Conservation (phyloP, 2,113 vertebrate species). For the Noctilio leporinus region DNA sequence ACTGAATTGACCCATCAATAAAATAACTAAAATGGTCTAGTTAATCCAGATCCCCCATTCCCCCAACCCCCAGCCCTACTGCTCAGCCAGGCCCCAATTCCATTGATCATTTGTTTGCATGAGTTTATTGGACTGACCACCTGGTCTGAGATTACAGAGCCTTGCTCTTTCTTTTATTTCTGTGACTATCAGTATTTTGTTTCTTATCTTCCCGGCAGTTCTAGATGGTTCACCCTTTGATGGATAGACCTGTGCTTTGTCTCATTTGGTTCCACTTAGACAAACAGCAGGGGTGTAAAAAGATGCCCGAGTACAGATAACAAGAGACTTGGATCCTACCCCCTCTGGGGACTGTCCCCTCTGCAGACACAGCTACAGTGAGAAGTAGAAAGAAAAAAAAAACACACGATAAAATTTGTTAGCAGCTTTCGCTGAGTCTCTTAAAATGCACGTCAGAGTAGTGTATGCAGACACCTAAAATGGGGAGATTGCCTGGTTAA, state of each 20-base stretch:
- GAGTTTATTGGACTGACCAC: background rate
- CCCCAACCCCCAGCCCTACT: background rate
- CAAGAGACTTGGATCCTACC: background rate
- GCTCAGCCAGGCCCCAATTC: background rate
- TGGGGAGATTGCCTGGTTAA: background rate
- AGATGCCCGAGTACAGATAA: background rate
- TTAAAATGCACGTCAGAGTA: slow-evolving; percentile 1
- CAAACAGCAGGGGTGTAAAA: background rate
- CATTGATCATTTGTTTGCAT: background rate
- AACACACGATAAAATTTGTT: background rate
- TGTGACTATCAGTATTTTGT: background rate
- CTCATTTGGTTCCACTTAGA: background rate
- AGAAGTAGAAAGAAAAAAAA: background rate
- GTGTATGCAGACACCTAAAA: background rate
- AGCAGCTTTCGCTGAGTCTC: background rate
- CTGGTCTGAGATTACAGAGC: background rate
- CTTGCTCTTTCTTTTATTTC: background rate
- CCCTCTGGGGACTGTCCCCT: background rate
- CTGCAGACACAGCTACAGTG: background rate
- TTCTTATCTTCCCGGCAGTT: slow-evolving; percentile 4
- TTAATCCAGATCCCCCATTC: background rate
- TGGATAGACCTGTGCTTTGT: background rate
- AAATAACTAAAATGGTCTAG: background rate
- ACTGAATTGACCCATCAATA: background rate
- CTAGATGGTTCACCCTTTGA: background rate